These are phyloP conservation scores for Ectemnius continuus DNA, from an alignment of 2,888 invertebrate genomes.

Conservation along the genomic window DNA sequence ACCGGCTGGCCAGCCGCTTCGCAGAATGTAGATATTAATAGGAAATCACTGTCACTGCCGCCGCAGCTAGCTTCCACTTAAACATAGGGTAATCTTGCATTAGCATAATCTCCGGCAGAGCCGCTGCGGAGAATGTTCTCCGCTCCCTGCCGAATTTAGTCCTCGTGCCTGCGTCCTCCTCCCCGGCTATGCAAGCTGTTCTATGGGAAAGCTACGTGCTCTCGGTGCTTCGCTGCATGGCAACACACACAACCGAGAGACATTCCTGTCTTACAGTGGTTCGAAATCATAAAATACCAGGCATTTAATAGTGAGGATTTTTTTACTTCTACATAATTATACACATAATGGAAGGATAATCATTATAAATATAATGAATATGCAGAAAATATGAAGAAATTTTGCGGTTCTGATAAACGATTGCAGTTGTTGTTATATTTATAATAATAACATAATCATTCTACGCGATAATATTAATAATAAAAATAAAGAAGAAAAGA, in stretches of 20 bases:
- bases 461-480: too few species aligned
- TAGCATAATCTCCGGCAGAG: slow-evolving; percentile 39
- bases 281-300: too few species aligned
- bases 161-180: not conserved
- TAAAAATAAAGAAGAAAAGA: too few species aligned
- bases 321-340: too few species aligned
- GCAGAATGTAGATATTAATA: slow-evolving; percentile 34
- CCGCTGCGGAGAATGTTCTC: slow-evolving; percentile 15
- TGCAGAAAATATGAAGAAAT: too few species aligned
- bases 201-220: slow-evolving; percentile 19
- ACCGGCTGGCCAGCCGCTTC: not conserved
- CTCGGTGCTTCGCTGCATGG: slow-evolving; percentile 15
- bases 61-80: slow-evolving; percentile 33
- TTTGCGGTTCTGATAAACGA: too few species aligned
- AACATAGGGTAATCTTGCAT: slow-evolving; percentile 42
- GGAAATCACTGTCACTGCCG: slow-evolving; percentile 28
- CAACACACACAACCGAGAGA: not conserved
- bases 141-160: slow-evolving; percentile 40
- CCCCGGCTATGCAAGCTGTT: slow-evolving; percentile 2
- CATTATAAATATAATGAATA: too few species aligned
- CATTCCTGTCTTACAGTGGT: not conserved
- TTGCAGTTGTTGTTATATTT: too few species aligned
- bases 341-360: too few species aligned
- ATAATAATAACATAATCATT: too few species aligned
- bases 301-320: too few species aligned